phyloP scores from a whole-genome alignment of 2,888 invertebrate genomes.

The Linyphia triangularis region DNA sequence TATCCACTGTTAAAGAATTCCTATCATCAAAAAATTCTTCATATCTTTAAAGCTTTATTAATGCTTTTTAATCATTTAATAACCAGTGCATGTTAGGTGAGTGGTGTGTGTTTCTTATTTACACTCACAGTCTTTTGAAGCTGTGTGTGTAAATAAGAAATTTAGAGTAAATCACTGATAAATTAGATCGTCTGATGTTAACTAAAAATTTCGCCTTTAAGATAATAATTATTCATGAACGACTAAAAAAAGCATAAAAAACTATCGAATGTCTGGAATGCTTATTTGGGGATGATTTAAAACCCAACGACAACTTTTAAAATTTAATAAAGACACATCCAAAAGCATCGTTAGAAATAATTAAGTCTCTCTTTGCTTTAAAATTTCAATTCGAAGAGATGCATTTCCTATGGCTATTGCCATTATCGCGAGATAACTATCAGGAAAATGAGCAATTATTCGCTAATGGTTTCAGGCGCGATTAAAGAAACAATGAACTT shows the following conservation, averaged over 20 bases:
- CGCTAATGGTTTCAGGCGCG: conserved; percentile 48
- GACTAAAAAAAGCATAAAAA: not conserved
- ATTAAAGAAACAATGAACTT: conserved; percentile 60
- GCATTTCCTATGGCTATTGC: not conserved
- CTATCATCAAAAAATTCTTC: too few relatives aligned
- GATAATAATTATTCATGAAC: not conserved
- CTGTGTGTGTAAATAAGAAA: too few relatives aligned
- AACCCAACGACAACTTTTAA: not conserved
- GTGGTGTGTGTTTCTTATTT: too few relatives aligned
- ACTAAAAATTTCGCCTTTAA: not conserved
- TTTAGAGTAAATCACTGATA: too few relatives aligned
- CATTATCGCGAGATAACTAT: conserved; percentile 40
- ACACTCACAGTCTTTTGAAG: too few relatives aligned
- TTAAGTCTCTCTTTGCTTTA: conserved; percentile 8
- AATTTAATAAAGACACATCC: conserved; percentile 14
- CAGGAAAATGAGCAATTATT: conserved; percentile 64
- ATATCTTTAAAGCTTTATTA: too few relatives aligned
- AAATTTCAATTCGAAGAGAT: not conserved
- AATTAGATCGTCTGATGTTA: not conserved
- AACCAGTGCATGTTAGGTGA: too few relatives aligned
- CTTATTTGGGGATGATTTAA: not conserved
- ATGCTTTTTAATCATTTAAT: too few relatives aligned
- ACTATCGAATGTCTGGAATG: not conserved
- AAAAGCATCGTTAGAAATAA: conserved; percentile 48
- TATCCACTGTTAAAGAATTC: too few relatives aligned